Evolutionary conservation across 2,888 invertebrate species (phyloP), one percentile per base, ranked within the genome.

Genomic region (Parelbella ahira): DNA sequence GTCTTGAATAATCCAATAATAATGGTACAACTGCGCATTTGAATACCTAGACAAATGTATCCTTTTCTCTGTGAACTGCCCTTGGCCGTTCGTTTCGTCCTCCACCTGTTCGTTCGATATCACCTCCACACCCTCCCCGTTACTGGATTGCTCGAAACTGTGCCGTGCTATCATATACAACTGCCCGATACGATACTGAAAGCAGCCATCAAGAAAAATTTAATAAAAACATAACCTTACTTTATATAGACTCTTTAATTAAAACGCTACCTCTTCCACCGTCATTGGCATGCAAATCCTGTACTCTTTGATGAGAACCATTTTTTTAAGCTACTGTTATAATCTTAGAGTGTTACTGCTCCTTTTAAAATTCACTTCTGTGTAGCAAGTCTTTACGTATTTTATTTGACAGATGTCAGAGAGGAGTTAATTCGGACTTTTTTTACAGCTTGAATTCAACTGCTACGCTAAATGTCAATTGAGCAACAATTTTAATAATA

Each of bases 161-260:
- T 97, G 97, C 34, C 97, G 91, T 1, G 97, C 96, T 62, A 97
- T 97, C 97, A 97, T 97, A 74, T 97, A 97, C 45, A 97, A 88
- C 72, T 97, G 97, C 0, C 97, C 97, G 56, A 97, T 92, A 53
- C 91, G 93, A 74, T 97, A 97, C 97, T 97, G 70, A 29, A 89
- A 34, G 27, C 7, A 30, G 21, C 53, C 55, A 45, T 46, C 13
- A 21, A 25, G 5, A 27, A 30, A 41, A 33, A 44, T 21, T 45
- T 12, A 24, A 33, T 38, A 30, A 37, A 27, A 34, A 25, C 15
- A 34, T 36, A 34, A 37, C 27, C 21, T 13, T 8, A 8, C 5
- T 18, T 25, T 7, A 8, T 24, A 13, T 13, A 4, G 42, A 46
- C 38, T 43, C 5, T 1, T 24, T 5, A 24, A 5, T 5, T 2